Evolutionary conservation across 1,140 invertebrate genomes (phyloP), one percentile per base, ranked within the genome.

Genomic region (Drosophila bifasciata): DNA sequence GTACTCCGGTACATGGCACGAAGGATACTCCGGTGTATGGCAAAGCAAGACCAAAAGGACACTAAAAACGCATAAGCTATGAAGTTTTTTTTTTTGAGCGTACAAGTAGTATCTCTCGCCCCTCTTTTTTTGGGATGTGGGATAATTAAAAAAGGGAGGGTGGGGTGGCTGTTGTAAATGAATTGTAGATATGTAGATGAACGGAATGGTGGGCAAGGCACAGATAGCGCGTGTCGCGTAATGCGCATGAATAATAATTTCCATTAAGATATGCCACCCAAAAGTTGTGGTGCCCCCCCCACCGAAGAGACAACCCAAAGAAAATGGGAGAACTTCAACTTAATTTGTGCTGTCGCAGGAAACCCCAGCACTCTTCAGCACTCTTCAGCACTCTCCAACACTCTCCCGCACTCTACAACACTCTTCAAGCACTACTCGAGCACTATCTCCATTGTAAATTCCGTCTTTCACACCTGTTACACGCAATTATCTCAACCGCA

Each of bases 381-480:
- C n/a, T n/a, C n/a, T n/a, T n/a, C n/a, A n/a, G 23, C 23, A 25
- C 23, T 25, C 23, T 25, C 6, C 23, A 5, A 5, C 23, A 25
- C 5, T 6, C 23, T 25, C 5, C 23, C 0, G 23, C 23, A 25
- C 6, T 25, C 23, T 25, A 7, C 23, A 5, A 6, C 23, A 25
- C 23, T 25, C 19, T 25, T 63, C 48, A 59, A 68, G 60, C 41
- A 43, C 45, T 51, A 43, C 45, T 51, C 55, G 23, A 75, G 69
- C 76, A 79, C 69, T 79, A 73, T 79, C 75, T 71, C 70, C 70
- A 89, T 89, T 83, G 70, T 88, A 89, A 85, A 89, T 89, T 89
- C 85, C 55, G 80, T 81, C 80, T 86, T 89, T 89, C 75, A 81
- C 85, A 89, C 85, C 85, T 89, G 85, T 89, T 89, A 89, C 85